These are phyloP conservation scores for Muscicapa striata DNA, from an alignment of 2,797 vertebrate genomes.

Conservation along the genomic window DNA sequence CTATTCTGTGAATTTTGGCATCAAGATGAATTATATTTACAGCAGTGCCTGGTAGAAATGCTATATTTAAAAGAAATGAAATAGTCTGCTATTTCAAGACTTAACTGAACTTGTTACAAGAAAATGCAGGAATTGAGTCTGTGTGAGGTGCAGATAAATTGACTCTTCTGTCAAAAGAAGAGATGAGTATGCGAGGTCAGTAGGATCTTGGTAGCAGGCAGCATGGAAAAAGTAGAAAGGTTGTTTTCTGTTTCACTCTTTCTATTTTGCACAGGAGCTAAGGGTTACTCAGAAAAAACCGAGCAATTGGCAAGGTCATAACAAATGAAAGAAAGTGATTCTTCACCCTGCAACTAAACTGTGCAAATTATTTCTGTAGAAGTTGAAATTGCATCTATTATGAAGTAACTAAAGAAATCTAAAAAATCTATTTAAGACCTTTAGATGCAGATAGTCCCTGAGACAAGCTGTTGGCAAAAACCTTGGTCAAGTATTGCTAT, in stretches of 20 bases:
- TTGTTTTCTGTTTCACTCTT: neutral
- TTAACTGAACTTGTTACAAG: neutral
- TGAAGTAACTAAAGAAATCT: neutral
- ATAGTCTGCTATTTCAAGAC: neutral
- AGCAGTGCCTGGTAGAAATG: neutral
- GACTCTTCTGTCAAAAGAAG: neutral
- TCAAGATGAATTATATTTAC: neutral
- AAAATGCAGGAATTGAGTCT: neutral
- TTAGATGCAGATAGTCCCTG: neutral
- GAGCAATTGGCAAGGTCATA: neutral
- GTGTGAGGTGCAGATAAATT: neutral
- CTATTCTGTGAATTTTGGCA: neutral
- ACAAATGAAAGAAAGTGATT: neutral
- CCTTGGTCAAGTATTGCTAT: neutral
- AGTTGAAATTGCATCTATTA: neutral
- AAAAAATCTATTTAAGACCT: neutral
- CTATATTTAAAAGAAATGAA: neutral
- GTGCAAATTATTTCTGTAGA: neutral
- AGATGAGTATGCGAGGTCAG: neutral
- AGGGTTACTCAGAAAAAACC: neutral
- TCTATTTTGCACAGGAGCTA: neutral
- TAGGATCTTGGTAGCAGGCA: neutral
- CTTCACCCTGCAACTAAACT: neutral
- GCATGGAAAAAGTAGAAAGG: neutral
- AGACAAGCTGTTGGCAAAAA: neutral